Base-by-base conservation (phyloP, 2,888 invertebrate species). In the Drosophila tanythrix region DNA sequence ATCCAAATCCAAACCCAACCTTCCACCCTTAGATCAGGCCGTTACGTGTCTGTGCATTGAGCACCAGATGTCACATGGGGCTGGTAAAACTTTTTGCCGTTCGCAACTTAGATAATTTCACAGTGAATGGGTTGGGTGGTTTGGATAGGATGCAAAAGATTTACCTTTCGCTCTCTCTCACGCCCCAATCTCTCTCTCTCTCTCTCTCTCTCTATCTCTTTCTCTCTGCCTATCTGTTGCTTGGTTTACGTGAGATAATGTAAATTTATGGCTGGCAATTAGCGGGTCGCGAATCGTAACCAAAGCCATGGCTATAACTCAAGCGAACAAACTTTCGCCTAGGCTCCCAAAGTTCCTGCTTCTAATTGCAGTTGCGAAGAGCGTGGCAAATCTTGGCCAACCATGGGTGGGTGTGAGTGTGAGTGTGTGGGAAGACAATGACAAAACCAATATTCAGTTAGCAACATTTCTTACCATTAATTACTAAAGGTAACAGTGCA, bases 261-360 rank as follows among this genome's bases (percentile, higher is more conserved):
- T 88, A 89, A 88, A 86, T 86, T 86, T 86, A 86, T 86, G 82
- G 89, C 78, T 74, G 76, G 89, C 89, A 89, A 86, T 86, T 86
- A 86, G 85, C 89, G 76, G 88, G 74, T 78, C 81, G 85, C 84
- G 82, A 83, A 79, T 88, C 81, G 81, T 62, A 86, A 80, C 76
- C 88, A 76, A 78, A 86, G 86, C 71, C 78, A 74, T 27, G 80
- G 81, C 74, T 78, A 89, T 86, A 86, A 88, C 74, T 86, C 85
- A 88, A 71, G 55, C 53, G 64, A 55, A 51, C 74, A 56, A 38
- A 82, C 82, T 79, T 87, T 87, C 68, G 81, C 68, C 82, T 79
- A 73, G 79, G 82, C 76, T 21, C 60, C 55, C 70, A 76, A 79
- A 80, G 60, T 79, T 79, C 53, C 52, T 36, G 71, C 74, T 78